These are phyloP conservation scores for Solea solea DNA, from an alignment of 2,113 vertebrate genomes.

Conservation along the genomic window DNA sequence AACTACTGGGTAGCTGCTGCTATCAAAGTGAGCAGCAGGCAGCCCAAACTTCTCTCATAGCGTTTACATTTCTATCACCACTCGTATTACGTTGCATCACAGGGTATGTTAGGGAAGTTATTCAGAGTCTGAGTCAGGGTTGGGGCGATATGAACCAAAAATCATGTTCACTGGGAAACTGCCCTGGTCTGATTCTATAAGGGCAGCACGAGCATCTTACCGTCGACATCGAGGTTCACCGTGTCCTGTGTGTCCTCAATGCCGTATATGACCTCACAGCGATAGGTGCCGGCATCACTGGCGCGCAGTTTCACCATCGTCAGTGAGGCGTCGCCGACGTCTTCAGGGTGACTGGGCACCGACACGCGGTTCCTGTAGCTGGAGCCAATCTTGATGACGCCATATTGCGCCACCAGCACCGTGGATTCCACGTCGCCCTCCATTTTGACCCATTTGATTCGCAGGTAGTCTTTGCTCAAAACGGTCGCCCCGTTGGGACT, in stretches of 20 bases:
- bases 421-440: conserved; percentile 86
- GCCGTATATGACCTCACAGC: conserved; percentile 94
- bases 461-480: conserved; percentile 83
- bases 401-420: conserved; percentile 92
- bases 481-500: conserved; percentile 73
- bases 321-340: conserved; percentile 89
- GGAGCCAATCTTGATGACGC: conserved; percentile 90
- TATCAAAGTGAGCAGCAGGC: conserved; percentile 54
- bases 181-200: conserved; percentile 10
- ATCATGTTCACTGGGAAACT: no score
- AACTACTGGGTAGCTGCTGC: conserved; percentile 57
- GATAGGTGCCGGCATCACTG: conserved; percentile 92
- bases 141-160: no score
- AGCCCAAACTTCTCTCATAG: conserved; percentile 27
- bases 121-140: background rate
- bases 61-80: conserved; percentile 56
- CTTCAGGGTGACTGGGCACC: conserved; percentile 88
- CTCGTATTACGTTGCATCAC: conserved; percentile 35
- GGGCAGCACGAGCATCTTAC: conserved; percentile 77
- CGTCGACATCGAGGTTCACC: conserved; percentile 86
- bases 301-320: conserved; percentile 90
- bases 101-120: background rate
- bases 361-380: conserved; percentile 90
- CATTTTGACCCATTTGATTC: conserved; percentile 97
- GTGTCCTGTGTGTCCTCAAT: conserved; percentile 92